These are phyloP conservation scores for Tiliqua scincoides DNA, from an alignment of 2,113 vertebrate genomes.

Conservation along the genomic window DNA sequence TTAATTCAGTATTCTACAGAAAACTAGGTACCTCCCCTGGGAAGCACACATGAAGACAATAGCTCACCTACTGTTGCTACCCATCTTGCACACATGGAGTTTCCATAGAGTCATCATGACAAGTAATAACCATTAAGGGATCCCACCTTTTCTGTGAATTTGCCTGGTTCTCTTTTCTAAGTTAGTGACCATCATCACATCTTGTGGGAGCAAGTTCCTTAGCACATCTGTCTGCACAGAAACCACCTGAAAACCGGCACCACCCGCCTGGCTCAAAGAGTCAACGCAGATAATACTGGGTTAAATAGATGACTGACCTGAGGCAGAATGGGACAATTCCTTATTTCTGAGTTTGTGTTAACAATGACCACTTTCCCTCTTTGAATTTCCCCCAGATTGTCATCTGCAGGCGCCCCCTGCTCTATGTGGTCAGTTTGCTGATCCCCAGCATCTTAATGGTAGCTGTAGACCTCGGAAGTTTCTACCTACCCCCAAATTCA, in stretches of 20 bases:
- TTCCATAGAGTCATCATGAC: too few relatives aligned
- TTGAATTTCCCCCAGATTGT: constrained; percentile 73
- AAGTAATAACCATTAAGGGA: too few relatives aligned
- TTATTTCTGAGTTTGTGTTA: neutral
- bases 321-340: neutral
- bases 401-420: constrained; percentile 84
- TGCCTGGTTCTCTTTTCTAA: too few relatives aligned
- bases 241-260: neutral
- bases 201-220: too few relatives aligned
- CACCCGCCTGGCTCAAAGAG: neutral
- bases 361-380: neutral
- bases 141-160: too few relatives aligned
- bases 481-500: constrained; percentile 84
- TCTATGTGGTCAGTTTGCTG: constrained; percentile 83
- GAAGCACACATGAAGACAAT: too few relatives aligned
- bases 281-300: neutral
- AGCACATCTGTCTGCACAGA: too few relatives aligned
- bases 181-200: too few relatives aligned
- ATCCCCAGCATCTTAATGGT: constrained; percentile 88
- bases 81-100: too few relatives aligned
- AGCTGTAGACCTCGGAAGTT: constrained; percentile 86
- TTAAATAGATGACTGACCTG: neutral
- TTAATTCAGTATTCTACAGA: too few relatives aligned
- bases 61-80: too few relatives aligned
- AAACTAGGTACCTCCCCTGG: too few relatives aligned